Conservation (phyloP, 1,140 invertebrate genomes). For the Sitobion miscanthi region DNA sequence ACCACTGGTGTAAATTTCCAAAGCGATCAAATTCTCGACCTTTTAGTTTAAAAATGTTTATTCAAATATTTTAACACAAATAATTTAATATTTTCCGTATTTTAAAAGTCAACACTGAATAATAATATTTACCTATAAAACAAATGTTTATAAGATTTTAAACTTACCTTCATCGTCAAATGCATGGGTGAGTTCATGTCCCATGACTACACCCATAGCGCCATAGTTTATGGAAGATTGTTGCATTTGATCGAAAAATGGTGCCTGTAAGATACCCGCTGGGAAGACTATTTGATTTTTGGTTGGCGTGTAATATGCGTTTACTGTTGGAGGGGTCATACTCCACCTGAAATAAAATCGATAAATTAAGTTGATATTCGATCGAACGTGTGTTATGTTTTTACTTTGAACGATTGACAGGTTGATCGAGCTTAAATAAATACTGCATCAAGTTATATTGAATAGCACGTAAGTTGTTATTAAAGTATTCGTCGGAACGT, state of each 20-base stretch:
- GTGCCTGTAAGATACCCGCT: slow-evolving; percentile 92
- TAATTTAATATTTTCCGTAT: not conserved
- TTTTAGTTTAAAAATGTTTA: slow-evolving; percentile 59
- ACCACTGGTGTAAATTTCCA: slow-evolving; percentile 97
- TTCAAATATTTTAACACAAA: not conserved
- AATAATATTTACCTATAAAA: not conserved
- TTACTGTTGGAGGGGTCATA: slow-evolving; percentile 95
- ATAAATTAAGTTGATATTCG: not conserved
- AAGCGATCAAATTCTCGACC: slow-evolving; percentile 88
- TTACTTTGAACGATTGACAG: slow-evolving; percentile 85
- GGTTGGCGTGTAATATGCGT: slow-evolving; percentile 98
- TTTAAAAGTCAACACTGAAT: not conserved
- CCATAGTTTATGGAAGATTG: slow-evolving; percentile 93
- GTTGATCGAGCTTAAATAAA: slow-evolving; percentile 82
- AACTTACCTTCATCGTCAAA: slow-evolving; percentile 90
- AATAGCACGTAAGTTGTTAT: slow-evolving; percentile 86
- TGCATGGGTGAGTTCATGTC: slow-evolving; percentile 92
- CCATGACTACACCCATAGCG: slow-evolving; percentile 95
- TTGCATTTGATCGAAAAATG: slow-evolving; percentile 90
- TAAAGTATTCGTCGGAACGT: slow-evolving; percentile 82
- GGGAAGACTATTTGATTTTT: slow-evolving; percentile 98
- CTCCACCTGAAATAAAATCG: slow-evolving; percentile 69
- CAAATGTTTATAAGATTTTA: not conserved
- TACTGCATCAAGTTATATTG: slow-evolving; percentile 82
- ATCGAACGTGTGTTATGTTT: not conserved